phyloP scores from a whole-genome alignment of 2,797 vertebrate species.

The Sibirionetta formosa region DNA sequence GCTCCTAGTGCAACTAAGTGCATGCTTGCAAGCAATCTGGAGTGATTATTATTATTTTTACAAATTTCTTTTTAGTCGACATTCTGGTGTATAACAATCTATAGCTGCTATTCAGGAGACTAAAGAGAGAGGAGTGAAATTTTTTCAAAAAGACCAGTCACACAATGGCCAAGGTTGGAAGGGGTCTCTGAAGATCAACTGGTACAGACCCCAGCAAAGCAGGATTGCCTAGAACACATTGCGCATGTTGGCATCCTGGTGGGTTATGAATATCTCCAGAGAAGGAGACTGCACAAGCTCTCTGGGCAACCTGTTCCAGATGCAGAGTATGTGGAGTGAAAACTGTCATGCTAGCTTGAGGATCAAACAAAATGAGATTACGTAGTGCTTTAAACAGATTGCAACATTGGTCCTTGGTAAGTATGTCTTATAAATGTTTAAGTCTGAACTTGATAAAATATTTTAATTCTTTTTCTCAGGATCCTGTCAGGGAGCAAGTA shows the following conservation, averaged over 20 bases:
- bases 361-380: neutral
- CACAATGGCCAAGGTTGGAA: no score
- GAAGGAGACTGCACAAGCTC: no score
- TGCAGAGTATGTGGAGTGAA: neutral
- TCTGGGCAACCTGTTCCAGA: no score
- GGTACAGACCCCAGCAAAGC: no score
- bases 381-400: neutral
- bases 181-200: no score
- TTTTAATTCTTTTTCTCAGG: neutral
- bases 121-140: neutral
- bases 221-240: no score
- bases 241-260: no score
- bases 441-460: neutral
- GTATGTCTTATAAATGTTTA: neutral
- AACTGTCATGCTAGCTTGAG: neutral
- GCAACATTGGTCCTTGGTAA: neutral
- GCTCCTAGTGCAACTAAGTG: neutral
- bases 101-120: neutral
- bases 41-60: neutral
- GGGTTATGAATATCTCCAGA: no score
- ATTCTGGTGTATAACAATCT: neutral
- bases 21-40: neutral
- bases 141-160: neutral
- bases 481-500: fast-evolving
- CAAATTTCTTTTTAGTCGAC: neutral